Evolutionary conservation across 2,888 invertebrate species (phyloP), one percentile per base, ranked within the genome.

Genomic region (Ophioninae sp.): DNA sequence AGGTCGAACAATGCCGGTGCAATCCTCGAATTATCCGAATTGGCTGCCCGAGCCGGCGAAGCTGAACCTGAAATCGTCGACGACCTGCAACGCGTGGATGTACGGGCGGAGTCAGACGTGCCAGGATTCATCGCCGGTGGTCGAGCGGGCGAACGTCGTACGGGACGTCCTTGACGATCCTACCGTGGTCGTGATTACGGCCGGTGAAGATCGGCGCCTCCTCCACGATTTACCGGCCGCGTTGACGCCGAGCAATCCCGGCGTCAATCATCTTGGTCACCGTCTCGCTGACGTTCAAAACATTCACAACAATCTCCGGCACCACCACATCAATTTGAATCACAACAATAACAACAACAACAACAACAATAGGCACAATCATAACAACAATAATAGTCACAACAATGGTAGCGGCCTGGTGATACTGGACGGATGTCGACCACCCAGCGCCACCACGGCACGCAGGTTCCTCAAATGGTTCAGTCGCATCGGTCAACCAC

Each of bases 401-500:
- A 85, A 86, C 73, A 87, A 86, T 22, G 86, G 86, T 64, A 90
- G 90, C 85, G 91, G 90, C 17, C 91, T 91, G 41, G 90, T 91
- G 51, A 91, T 91, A 79, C 83, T 91, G 83, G 91, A 91, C 22
- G 91, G 90, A 59, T 91, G 91, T 80, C 88, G 91, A 78, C 90
- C 90, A 22, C 91, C 91, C 23, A 89, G 90, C 39, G 91, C 92
- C 22, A 93, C 94, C 41, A 94, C 93, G 9, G 94, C 94, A 13
- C 93, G 94, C 85, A 91, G 94, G 81, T 94, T 94, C 88, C 92
- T 94, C 84, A 92, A 94, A 88, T 94, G 94, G 94, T 94, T 94
- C 87, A 93, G 94, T 65, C 93, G 94, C 84, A 91, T 94, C 51
- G 93, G 94, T 68, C 94, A 94, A 77, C 94, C 94, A 82, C 93